A percentile compares a stretch with the other conserved stretches of the same genome.
These are phyloP conservation scores for Ichneumoninae sp. DNA, from an alignment of 2,888 invertebrate species.

Conservation along the genomic window DNA sequence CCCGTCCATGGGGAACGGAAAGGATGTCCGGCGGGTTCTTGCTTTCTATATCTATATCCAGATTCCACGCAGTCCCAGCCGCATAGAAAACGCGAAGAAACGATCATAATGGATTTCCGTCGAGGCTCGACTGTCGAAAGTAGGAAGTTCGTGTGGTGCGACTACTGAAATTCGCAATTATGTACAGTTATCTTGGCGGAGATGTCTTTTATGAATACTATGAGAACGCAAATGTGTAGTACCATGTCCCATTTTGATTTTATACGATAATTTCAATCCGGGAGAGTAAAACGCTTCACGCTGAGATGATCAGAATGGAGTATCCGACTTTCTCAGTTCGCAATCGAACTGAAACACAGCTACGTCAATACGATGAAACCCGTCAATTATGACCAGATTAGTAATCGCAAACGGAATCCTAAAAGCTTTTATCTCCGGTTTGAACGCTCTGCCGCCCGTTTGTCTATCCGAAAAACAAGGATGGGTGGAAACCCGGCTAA, in stretches of 20 bases:
- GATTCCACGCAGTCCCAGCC: slow-evolving; percentile 14
- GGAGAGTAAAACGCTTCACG: not conserved
- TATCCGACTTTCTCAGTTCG: not conserved
- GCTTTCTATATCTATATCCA: slow-evolving; percentile 1
- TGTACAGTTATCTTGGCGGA: not conserved
- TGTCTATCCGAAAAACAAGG: slow-evolving; percentile 3
- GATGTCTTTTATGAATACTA: not conserved
- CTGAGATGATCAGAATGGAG: not conserved
- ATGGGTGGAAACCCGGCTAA: not conserved
- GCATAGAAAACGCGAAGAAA: slow-evolving; percentile 12
- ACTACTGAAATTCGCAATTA: not conserved
- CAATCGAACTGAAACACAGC: not conserved
- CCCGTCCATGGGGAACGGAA: slow-evolving; percentile 7
- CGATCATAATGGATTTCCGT: slow-evolving; percentile 33
- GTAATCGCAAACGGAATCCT: slow-evolving; percentile 6
- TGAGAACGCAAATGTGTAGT: not conserved
- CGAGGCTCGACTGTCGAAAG: not conserved
- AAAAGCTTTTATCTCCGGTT: slow-evolving; percentile 2
- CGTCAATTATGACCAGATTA: not conserved
- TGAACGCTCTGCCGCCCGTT: slow-evolving; percentile 35
- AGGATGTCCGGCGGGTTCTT: slow-evolving; percentile 11
- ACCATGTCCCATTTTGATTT: too few relatives aligned
- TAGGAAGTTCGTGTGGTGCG: not conserved
- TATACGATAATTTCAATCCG: not conserved
- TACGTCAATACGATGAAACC: not conserved